Conservation (phyloP, 1,140 invertebrate genomes). For the Bombus difficillimus region DNA sequence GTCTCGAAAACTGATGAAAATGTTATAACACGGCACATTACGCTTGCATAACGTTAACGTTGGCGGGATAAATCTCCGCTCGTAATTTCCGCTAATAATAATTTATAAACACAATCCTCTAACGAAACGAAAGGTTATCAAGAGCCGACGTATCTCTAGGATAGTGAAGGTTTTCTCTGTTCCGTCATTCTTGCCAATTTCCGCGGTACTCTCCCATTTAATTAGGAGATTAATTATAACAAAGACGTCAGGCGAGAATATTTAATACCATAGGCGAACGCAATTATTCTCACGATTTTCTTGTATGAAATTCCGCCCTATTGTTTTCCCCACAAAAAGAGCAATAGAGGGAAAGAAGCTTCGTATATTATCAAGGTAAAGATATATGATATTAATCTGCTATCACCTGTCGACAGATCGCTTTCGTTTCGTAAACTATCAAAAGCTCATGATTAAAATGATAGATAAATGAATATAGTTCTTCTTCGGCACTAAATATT, state of each 20-base stretch:
- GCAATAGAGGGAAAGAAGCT: too few relatives aligned
- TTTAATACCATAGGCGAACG: conserved; percentile 56
- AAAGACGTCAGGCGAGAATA: conserved; percentile 55
- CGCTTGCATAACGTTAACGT: conserved; percentile 45
- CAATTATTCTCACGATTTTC: conserved; percentile 37
- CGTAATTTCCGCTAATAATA: conserved; percentile 65
- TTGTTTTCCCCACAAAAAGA: too few relatives aligned
- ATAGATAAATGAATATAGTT: too few relatives aligned
- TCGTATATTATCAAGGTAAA: too few relatives aligned
- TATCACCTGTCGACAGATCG: too few relatives aligned
- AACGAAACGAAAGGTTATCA: conserved; percentile 56
- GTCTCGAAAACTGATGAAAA: conserved; percentile 44
- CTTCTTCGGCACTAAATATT: too few relatives aligned
- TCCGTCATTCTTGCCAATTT: conserved; percentile 61
- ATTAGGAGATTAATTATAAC: conserved; percentile 74
- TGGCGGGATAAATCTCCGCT: conserved; percentile 29
- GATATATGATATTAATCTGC: too few relatives aligned
- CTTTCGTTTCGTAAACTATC: too few relatives aligned
- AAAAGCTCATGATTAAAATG: too few relatives aligned
- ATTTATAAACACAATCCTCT: conserved; percentile 56
- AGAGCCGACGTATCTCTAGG: conserved; percentile 32
- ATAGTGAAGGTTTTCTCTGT: conserved; percentile 27
- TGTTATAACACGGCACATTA: conserved; percentile 54
- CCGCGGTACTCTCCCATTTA: conserved; percentile 55
- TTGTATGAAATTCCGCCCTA: background rate